Percentiles rank a stretch among this genome's conserved stretches.
These are phyloP conservation scores for Amphilophus citrinellus DNA, from an alignment of 2,113 vertebrate genomes.

Conservation along the genomic window DNA sequence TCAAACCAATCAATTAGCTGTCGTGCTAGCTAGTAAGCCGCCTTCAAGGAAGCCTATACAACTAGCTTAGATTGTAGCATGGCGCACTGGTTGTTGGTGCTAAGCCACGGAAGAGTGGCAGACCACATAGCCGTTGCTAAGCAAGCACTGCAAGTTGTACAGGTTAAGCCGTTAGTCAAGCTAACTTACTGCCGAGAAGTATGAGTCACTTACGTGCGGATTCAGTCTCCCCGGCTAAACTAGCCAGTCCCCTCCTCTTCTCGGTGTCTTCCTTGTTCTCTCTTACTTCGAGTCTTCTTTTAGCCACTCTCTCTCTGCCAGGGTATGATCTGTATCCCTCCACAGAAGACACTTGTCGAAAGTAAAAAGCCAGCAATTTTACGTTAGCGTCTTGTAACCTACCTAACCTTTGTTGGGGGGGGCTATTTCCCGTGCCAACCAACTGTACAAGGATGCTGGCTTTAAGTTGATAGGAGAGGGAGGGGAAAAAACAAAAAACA, in stretches of 20 bases:
- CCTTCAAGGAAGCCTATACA: constrained; percentile 36
- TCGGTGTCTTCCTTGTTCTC: constrained; percentile 64
- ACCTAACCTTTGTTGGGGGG: constrained; percentile 1
- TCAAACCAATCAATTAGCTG: constrained; percentile 32
- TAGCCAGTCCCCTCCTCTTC: constrained; percentile 73
- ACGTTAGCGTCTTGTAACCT: constrained; percentile 29
- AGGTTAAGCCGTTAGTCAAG: constrained; percentile 32
- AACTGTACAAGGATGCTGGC: constrained; percentile 54
- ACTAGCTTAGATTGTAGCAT: constrained; percentile 46
- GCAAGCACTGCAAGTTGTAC: constrained; percentile 43
- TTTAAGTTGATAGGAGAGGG: constrained; percentile 33
- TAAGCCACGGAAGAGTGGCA: constrained; percentile 34
- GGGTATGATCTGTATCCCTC: constrained; percentile 57
- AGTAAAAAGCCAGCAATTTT: constrained; percentile 31
- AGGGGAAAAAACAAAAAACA: not conserved
- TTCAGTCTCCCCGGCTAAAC: constrained; percentile 71
- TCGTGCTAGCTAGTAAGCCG: constrained; percentile 48
- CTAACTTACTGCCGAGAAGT: not conserved
- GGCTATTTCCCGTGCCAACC: constrained; percentile 23
- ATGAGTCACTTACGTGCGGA: constrained; percentile 73
- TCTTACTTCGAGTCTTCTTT: constrained; percentile 72
- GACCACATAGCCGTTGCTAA: constrained; percentile 32
- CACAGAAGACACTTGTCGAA: constrained; percentile 42
- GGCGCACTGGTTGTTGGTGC: constrained; percentile 35
- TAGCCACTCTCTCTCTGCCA: constrained; percentile 60